Conservation (phyloP, 2,797 vertebrate species). For the Pipistrellus pipistrellus region DNA sequence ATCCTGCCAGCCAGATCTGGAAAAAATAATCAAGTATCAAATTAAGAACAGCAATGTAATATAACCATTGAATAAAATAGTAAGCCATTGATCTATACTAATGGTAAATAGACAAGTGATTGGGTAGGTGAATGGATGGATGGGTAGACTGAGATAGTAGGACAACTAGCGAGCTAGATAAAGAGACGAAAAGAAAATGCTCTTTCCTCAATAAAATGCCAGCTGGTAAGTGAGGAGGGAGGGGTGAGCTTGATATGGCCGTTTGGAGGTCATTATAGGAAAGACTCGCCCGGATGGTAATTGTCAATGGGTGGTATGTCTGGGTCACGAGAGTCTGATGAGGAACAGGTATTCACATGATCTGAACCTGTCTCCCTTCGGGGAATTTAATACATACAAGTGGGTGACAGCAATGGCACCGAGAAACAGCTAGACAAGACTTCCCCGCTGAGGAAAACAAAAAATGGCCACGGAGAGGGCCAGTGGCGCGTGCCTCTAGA, state of each 20-base stretch:
- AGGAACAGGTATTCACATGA: neutral
- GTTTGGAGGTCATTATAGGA: neutral
- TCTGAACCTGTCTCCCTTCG: neutral
- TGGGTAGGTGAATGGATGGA: neutral
- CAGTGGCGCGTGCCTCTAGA: neutral
- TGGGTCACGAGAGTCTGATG: neutral
- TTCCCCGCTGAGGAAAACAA: slow-evolving; percentile 12
- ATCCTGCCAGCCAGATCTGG: neutral
- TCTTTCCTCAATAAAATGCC: neutral
- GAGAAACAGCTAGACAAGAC: neutral
- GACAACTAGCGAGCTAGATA: neutral
- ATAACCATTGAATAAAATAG: neutral
- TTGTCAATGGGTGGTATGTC: neutral
- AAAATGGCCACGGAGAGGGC: neutral
- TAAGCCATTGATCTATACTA: neutral
- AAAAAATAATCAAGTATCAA: neutral
- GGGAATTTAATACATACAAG: slow-evolving; percentile 23
- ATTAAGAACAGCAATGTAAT: neutral
- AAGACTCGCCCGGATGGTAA: neutral
- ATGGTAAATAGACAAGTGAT: neutral
- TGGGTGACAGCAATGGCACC: neutral
- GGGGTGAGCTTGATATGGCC: neutral
- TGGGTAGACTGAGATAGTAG: neutral
- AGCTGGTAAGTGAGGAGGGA: neutral
- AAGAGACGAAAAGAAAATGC: neutral